A percentile compares a stretch with the other conserved stretches of the same genome.
These are phyloP conservation scores for Meta bourneti DNA, from an alignment of 2,888 invertebrate species.

Conservation along the genomic window DNA sequence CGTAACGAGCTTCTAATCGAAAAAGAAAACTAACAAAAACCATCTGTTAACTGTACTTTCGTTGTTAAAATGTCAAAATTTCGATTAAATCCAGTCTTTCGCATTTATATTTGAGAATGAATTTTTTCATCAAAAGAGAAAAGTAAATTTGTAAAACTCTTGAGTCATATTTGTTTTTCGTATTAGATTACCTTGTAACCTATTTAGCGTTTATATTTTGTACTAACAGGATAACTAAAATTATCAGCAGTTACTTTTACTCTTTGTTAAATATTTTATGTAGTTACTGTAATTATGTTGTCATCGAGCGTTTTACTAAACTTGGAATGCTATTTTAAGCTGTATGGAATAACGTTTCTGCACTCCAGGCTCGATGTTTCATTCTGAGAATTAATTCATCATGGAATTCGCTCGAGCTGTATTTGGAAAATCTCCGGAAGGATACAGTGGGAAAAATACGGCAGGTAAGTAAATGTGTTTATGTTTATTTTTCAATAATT, in stretches of 20 bases:
- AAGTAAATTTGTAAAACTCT: background rate
- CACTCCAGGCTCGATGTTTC: slow-evolving; percentile 7
- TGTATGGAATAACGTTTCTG: too few relatives aligned
- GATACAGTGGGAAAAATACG: slow-evolving; percentile 89
- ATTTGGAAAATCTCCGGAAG: slow-evolving; percentile 93
- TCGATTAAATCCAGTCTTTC: background rate
- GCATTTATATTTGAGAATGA: background rate
- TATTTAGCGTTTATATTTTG: background rate
- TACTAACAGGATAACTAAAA: background rate
- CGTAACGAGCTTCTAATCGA: slow-evolving; percentile 17
- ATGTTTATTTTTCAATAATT: background rate
- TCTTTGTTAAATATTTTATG: too few relatives aligned
- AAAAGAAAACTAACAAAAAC: slow-evolving; percentile 13
- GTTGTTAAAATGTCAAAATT: background rate
- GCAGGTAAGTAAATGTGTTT: slow-evolving; percentile 45
- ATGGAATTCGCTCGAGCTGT: slow-evolving; percentile 97
- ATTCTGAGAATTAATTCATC: background rate
- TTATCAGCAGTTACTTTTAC: background rate
- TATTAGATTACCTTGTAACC: background rate
- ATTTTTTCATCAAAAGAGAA: background rate
- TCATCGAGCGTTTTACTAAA: background rate
- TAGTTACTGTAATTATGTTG: background rate
- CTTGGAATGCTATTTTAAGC: too few relatives aligned
- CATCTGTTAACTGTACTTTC: slow-evolving; percentile 19
- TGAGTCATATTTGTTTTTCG: background rate